A percentile compares a stretch with the other conserved stretches of the same genome.
Conservation (phyloP, 2,888 invertebrate species). For the Euplexia lucipara region DNA sequence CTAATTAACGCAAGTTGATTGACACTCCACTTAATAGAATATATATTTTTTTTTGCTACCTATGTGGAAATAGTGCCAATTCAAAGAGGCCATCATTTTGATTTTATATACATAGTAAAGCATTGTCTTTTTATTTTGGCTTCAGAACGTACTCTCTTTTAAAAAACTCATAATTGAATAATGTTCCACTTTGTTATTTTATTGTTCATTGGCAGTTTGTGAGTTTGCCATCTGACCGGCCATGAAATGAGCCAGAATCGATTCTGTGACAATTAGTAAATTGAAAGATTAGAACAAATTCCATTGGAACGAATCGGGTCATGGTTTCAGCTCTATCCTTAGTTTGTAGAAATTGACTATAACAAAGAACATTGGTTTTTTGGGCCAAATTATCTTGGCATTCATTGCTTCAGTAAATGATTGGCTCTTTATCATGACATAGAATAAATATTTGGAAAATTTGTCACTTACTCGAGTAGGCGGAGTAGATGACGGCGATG, state of each 20-base stretch:
- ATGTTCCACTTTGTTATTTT: conserved; percentile 51
- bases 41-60: background rate
- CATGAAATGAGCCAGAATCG: conserved; percentile 58
- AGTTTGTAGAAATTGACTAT: conserved; percentile 8
- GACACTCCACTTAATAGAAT: conserved; percentile 12
- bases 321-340: conserved; percentile 62
- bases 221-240: conserved; percentile 44
- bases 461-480: conserved; percentile 89
- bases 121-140: background rate
- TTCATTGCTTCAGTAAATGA: too few species aligned
- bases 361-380: conserved; percentile 11
- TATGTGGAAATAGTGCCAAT: background rate
- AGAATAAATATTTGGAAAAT: too few species aligned
- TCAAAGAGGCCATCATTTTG: too few species aligned
- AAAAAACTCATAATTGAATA: background rate
- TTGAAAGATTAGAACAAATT: conserved; percentile 81
- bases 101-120: too few species aligned
- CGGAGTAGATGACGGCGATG: conserved; percentile 92
- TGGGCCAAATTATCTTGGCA: background rate
- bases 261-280: conserved; percentile 69
- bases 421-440: too few species aligned
- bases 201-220: conserved; percentile 57
- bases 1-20: conserved; percentile 36
- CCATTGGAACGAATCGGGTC: conserved; percentile 75
- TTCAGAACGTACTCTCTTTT: background rate